These are phyloP conservation scores for Acrocephalus scirpaceus DNA, from an alignment of 2,797 vertebrate species.

Conservation along the genomic window DNA sequence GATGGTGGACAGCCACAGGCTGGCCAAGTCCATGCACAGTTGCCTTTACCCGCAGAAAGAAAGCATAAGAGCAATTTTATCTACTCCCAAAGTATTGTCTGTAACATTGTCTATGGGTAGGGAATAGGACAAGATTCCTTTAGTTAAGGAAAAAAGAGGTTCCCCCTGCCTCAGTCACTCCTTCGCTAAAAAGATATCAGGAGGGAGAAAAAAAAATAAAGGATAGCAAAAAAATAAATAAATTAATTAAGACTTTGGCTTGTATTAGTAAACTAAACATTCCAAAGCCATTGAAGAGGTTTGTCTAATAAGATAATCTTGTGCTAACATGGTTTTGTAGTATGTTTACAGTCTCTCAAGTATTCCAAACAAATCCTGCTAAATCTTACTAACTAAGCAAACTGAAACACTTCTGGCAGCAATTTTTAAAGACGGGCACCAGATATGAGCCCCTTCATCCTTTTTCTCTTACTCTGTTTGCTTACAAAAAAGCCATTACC, in stretches of 20 bases:
- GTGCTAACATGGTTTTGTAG: slow-evolving; percentile 46
- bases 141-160: background rate
- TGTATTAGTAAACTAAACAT: slow-evolving; percentile 43
- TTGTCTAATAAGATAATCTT: slow-evolving; percentile 45
- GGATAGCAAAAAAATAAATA: background rate
- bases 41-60: slow-evolving; percentile 65
- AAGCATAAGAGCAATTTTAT: slow-evolving; percentile 48
- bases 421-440: slow-evolving; percentile 5
- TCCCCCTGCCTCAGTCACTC: background rate
- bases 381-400: slow-evolving; percentile 36
- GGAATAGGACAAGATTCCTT: slow-evolving; percentile 24
- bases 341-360: slow-evolving; percentile 52
- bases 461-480: background rate
- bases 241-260: background rate
- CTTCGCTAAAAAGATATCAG: background rate
- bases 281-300: slow-evolving; percentile 57
- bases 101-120: slow-evolving; percentile 54
- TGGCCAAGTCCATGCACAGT: slow-evolving; percentile 74
- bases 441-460: background rate
- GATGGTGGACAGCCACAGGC: slow-evolving; percentile 84
- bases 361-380: slow-evolving; percentile 53
- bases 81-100: slow-evolving; percentile 44
- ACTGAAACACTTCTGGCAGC: background rate
- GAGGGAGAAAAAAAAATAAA: background rate
- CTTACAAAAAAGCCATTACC: background rate